Conservation (phyloP, 2,888 invertebrate species). For the Drosophila kokeensis region DNA sequence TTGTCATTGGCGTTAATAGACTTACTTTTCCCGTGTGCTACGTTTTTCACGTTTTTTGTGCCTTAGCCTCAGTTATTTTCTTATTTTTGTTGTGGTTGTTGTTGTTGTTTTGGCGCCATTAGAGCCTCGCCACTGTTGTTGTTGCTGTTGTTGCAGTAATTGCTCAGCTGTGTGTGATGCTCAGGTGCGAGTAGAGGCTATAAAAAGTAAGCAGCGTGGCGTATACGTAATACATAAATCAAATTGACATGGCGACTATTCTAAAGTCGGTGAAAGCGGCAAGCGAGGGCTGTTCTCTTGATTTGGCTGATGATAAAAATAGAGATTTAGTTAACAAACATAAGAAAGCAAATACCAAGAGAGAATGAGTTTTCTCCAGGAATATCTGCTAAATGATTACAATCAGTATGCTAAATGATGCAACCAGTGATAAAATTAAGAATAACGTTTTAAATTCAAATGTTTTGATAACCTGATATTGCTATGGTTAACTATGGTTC, state of each 20-base stretch:
- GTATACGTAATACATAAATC: slow-evolving; percentile 66
- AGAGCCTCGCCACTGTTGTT: slow-evolving; percentile 30
- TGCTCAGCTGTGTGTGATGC: slow-evolving; percentile 64
- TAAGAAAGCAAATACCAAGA: not conserved
- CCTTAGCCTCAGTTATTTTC: slow-evolving; percentile 18
- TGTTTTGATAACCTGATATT: not conserved
- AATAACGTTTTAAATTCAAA: not conserved
- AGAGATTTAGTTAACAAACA: not conserved
- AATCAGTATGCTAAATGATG: not conserved
- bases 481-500: not conserved
- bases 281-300: not conserved
- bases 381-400: not conserved
- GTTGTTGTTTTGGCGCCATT: slow-evolving; percentile 55
- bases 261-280: slow-evolving; percentile 23
- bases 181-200: slow-evolving; percentile 59
- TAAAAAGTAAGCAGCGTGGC: slow-evolving; percentile 59
- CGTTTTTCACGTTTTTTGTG: slow-evolving; percentile 22
- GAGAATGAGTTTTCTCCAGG: accelerated
- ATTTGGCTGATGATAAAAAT: not conserved
- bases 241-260: slow-evolving; percentile 43
- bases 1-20: slow-evolving; percentile 81
- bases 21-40: slow-evolving; percentile 64
- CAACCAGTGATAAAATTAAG: not conserved
- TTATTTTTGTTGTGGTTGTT: slow-evolving; percentile 11
- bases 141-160: slow-evolving; percentile 55